A percentile compares a stretch with the other conserved stretches of the same genome.
Conservation (phyloP, 2,113 vertebrate species). For the Antechinus flavipes region DNA sequence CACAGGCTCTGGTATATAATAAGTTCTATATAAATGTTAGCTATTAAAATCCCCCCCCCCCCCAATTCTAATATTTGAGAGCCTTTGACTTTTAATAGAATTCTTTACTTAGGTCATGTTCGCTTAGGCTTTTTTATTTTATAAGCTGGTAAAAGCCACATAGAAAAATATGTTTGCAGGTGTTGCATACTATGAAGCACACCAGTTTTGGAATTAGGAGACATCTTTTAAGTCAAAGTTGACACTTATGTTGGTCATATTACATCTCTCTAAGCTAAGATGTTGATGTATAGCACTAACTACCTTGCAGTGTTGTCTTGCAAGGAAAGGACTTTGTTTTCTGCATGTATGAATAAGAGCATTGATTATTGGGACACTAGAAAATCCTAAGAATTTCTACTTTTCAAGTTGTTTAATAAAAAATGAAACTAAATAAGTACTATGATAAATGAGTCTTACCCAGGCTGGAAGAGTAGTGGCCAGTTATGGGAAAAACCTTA, state of each 20-base stretch:
- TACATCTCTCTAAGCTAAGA: neutral
- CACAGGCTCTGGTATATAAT: neutral
- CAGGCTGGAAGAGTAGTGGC: neutral
- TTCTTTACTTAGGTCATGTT: neutral
- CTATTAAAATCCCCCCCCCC: too few relatives aligned
- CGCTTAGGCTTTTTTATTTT: neutral
- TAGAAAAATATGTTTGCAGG: neutral
- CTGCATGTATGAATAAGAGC: neutral
- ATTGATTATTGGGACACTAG: neutral
- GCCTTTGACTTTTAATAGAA: neutral
- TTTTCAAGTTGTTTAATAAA: neutral
- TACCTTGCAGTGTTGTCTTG: too few relatives aligned
- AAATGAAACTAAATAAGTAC: neutral
- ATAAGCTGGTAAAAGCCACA: neutral
- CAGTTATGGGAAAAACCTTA: neutral
- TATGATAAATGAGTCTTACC: neutral
- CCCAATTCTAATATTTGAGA: neutral
- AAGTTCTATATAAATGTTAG: neutral
- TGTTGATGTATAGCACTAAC: too few relatives aligned
- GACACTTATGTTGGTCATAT: neutral
- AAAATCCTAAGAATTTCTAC: neutral
- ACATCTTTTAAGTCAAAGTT: neutral
- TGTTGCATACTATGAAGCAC: neutral
- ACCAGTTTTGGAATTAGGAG: neutral
- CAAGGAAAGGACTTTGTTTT: neutral